Evolutionary conservation across 1,140 invertebrate species (phyloP).

Genomic region (Batillaria attramentaria): DNA sequence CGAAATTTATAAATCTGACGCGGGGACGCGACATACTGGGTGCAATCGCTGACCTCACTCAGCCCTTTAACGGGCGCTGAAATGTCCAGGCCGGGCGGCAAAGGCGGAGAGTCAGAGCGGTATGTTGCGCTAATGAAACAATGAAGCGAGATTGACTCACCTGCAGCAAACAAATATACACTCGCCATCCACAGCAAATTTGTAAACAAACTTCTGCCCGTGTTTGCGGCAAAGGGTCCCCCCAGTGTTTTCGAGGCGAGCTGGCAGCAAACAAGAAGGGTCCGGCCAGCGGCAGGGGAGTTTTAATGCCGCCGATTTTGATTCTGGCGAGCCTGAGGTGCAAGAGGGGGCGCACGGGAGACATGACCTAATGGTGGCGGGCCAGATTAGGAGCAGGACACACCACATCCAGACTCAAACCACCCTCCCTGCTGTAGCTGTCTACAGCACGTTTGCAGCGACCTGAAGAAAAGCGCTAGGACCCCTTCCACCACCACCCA

Average conservation of each 20-base stretch:
- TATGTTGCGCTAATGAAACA: constrained; percentile 29
- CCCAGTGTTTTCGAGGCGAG: not conserved
- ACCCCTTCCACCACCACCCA: too few relatives aligned
- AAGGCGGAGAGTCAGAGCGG: not conserved
- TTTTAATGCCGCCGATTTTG: constrained; percentile 4
- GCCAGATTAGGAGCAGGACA: not conserved
- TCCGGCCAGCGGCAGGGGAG: not conserved
- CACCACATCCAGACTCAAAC: too few relatives aligned
- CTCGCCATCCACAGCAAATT: constrained; percentile 23
- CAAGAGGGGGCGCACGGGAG: not conserved
- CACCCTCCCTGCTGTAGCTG: too few relatives aligned
- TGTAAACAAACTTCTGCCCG: constrained; percentile 26
- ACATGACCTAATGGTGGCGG: constrained; percentile 9
- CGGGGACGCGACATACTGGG: not conserved
- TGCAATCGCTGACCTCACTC: not conserved
- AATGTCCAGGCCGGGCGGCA: not conserved
- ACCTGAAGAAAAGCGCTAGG: too few relatives aligned
- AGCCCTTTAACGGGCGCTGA: not conserved
- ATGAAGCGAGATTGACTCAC: constrained; percentile 21
- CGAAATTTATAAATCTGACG: not conserved
- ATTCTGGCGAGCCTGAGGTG: not conserved
- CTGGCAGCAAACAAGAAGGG: not conserved
- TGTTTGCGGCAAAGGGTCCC: not conserved
- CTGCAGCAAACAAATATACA: constrained; percentile 13
- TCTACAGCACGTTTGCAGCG: too few relatives aligned